Base-by-base conservation (phyloP, 2,888 invertebrate genomes). In the Celastrina argiolus region DNA sequence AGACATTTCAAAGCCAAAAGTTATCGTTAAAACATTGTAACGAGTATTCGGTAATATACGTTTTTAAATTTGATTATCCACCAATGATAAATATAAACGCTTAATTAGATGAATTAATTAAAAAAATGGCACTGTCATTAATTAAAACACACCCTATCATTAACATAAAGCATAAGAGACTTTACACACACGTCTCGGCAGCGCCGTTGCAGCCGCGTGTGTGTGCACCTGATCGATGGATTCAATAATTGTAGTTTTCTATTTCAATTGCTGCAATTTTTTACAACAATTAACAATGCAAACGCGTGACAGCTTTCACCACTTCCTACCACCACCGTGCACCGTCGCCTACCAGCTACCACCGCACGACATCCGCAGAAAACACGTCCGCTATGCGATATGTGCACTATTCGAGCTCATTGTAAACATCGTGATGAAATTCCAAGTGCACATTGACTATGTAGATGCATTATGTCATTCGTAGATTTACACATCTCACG, bases 231-330 rank as follows among this genome's bases (percentile, higher is more conserved):
- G 18, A 45, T 45, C 31, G 7, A 31, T 36, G 2, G 36, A 36
- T 36, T 12, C 36, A 12, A 51, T 51, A 51, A 51, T 51, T 26
- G 18, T 45, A 45, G 51, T 51, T 51, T 51, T 51, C 51, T 51
- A 51, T 26, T 51, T 51, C 51, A 51, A 45, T 45, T 16, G 45
- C 8, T 45, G 10, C 18, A 18, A 1, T 51, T 51, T 26, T 51
- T 51, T 26, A 22, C 22, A 26, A 51, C 51, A 51, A 26, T 51
- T 51, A 51, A 26, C 51, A 26, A 5, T 6, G 41, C n/a, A n/a
- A 51, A 51, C 51, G 51, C 51, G 51, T 51, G 51, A 51, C 51
- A 26, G 51, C 51, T 51, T 51, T 51, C 51, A 51, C 51, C 51
- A 1, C 51, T 51, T 51, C 51, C 51, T 51, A 26, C 51, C 45